Conservation (phyloP, 2,797 vertebrate species). For the Menidia menidia region DNA sequence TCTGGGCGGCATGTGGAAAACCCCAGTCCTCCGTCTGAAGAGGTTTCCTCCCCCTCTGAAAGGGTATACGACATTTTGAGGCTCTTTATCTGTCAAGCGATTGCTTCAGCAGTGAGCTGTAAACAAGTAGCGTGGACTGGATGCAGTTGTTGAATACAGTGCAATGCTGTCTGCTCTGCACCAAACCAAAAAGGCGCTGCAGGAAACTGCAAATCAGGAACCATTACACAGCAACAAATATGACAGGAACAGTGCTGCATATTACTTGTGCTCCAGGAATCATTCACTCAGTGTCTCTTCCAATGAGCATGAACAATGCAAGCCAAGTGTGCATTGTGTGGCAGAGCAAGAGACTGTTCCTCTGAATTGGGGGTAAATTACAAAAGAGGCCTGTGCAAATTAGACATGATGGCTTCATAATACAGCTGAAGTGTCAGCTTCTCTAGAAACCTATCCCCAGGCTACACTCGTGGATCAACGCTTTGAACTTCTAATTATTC, state of each 20-base stretch:
- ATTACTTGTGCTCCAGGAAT: slow-evolving; percentile 73
- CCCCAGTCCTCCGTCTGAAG: slow-evolving; percentile 68
- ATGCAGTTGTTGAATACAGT: slow-evolving; percentile 37
- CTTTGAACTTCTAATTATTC: slow-evolving; percentile 76
- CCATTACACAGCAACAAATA: slow-evolving; percentile 74
- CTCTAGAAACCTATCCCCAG: slow-evolving; percentile 68
- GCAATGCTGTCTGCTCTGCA: slow-evolving; percentile 50
- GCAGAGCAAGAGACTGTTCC: slow-evolving; percentile 65
- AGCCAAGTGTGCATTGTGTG: slow-evolving; percentile 70
- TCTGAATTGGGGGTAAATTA: slow-evolving; percentile 76
- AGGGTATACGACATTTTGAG: slow-evolving; percentile 45
- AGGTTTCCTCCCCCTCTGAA: slow-evolving; percentile 52
- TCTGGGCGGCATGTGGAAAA: slow-evolving; percentile 78
- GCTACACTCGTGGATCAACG: slow-evolving; percentile 61
- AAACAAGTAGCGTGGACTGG: slow-evolving; percentile 72
- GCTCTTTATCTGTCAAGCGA: slow-evolving; percentile 70
- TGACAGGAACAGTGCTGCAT: slow-evolving; percentile 72
- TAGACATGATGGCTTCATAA: slow-evolving; percentile 80
- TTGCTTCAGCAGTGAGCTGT: slow-evolving; percentile 55
- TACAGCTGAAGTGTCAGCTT: slow-evolving; percentile 72
- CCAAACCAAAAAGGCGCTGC: slow-evolving; percentile 48
- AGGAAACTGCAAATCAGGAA: slow-evolving; percentile 73
- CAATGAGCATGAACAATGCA: slow-evolving; percentile 76
- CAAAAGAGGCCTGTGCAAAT: slow-evolving; percentile 77
- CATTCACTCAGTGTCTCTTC: slow-evolving; percentile 79